phyloP scores from a whole-genome alignment of 2,113 vertebrate species.

The Polypterus senegalus region DNA sequence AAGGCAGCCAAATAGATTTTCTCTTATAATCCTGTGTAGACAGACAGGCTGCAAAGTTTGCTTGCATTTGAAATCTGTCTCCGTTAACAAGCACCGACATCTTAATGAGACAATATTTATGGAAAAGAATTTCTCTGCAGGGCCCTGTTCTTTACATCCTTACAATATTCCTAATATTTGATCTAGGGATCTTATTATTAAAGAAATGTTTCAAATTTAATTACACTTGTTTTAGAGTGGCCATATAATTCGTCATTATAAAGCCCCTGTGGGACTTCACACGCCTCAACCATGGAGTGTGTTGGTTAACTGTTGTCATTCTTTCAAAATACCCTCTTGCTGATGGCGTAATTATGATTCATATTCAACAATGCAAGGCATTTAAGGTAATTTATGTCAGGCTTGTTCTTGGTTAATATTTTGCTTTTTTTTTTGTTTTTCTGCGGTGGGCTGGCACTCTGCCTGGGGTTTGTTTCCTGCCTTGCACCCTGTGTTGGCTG shows the following conservation, averaged over 20 bases:
- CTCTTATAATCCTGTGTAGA: conserved; percentile 6
- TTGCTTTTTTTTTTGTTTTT: not conserved
- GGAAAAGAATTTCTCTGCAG: conserved; percentile 14
- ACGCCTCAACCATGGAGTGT: conserved; percentile 10
- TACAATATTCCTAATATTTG: conserved; percentile 34
- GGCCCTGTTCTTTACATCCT: conserved; percentile 17
- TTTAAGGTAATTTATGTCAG: conserved; percentile 13
- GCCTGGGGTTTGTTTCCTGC: too few relatives aligned
- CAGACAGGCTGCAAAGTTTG: conserved; percentile 19
- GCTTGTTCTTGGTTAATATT: not conserved
- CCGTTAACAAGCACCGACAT: conserved; percentile 16
- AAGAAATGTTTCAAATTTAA: conserved; percentile 37
- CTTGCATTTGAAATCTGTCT: conserved; percentile 19
- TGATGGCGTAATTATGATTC: conserved; percentile 23
- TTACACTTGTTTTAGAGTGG: conserved; percentile 31
- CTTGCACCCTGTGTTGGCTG: too few relatives aligned
- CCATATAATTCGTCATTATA: conserved; percentile 21
- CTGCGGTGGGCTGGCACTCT: not conserved
- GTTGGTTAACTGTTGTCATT: conserved; percentile 35
- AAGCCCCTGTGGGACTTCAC: conserved; percentile 29
- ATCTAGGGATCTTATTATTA: conserved; percentile 32
- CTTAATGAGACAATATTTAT: conserved; percentile 34
- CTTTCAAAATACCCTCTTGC: conserved; percentile 30
- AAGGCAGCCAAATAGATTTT: conserved; percentile 15
- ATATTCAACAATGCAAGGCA: conserved; percentile 13